Evolutionary conservation across 2,888 invertebrate genomes (phyloP), one percentile per base, ranked within the genome.

Genomic region (Stegophylla sp.): DNA sequence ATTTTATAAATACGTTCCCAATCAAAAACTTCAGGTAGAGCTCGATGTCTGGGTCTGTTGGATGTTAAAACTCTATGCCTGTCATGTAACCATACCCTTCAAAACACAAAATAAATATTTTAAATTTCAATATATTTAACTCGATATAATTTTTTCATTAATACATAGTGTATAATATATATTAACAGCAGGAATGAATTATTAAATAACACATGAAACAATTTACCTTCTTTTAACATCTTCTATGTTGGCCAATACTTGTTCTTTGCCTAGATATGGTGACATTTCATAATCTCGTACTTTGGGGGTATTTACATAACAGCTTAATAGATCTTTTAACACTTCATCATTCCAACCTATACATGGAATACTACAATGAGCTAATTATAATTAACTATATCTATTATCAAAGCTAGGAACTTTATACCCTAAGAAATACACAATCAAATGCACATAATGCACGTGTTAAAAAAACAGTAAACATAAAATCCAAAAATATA

Each of bases 1-100:
- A 86, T 84, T 83, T 94, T 92, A 86, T 94, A 96, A 83, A 96
- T 92, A 83, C 90, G 90, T 85, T 95, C 94, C 95, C 95, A 96
- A 81, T 90, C 86, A 85, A 92, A 92, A 51, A 91, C 88, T 88
- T 95, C 94, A 28, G 93, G 92, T 15, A 87, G 82, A 64, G 90
- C 86, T 23, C 71, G 72, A 28, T 84, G 82, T 20, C 84, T 82
- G 13, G 84, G 84, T 51, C 84, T 73, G 23, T 75, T 83, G 61
- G 81, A 81, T 53, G 66, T 43, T 13, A 77, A 81, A 45, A 91
- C 88, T 85, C 93, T 93, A 85, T 91, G 93, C 79, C 87, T 88
- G 0, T 87, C 85, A 85, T 94, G 93, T 51, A 94, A 86, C 90
- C 94, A 94, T 82, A 86, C 87, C 51, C 94, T 88, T 13, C n/a